These are phyloP conservation scores for Parauchenoglanis punctatus DNA, from an alignment of 2,797 vertebrate genomes.

Conservation along the genomic window DNA sequence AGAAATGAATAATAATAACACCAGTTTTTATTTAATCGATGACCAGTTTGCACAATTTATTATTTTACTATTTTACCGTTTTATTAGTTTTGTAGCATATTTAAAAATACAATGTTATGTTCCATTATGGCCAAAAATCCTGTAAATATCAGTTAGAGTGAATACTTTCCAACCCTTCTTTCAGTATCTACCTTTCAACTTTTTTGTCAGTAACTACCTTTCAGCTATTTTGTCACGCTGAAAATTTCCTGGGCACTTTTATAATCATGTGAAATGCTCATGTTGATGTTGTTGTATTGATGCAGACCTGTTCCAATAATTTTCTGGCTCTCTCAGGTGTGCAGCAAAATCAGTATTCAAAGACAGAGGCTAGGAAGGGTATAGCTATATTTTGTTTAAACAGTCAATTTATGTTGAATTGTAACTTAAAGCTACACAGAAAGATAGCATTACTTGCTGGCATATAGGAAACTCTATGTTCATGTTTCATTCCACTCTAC, in stretches of 20 bases:
- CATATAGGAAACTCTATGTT: neutral
- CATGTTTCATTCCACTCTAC: neutral
- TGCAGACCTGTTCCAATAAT: neutral
- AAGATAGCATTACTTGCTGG: constrained; percentile 3
- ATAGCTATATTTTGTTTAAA: neutral
- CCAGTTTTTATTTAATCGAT: too few species aligned
- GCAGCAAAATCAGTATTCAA: constrained; percentile 50
- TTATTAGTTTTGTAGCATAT: too few species aligned
- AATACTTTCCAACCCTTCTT: neutral
- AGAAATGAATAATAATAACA: too few species aligned
- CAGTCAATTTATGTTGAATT: neutral
- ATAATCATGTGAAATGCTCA: neutral
- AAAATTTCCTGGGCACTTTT: neutral
- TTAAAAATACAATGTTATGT: too few species aligned
- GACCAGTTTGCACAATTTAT: too few species aligned
- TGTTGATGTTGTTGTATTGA: constrained; percentile 1
- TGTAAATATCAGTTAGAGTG: neutral
- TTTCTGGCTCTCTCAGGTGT: neutral
- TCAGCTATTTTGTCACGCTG: neutral
- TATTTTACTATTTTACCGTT: too few species aligned
- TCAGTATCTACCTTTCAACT: too few species aligned
- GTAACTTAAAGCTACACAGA: neutral
- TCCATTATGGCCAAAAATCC: too few species aligned
- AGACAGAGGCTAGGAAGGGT: constrained; percentile 23
- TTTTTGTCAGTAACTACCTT: too few species aligned